These are phyloP conservation scores for Marmota flaviventris DNA, from an alignment of 2,113 vertebrate genomes.

Conservation along the genomic window DNA sequence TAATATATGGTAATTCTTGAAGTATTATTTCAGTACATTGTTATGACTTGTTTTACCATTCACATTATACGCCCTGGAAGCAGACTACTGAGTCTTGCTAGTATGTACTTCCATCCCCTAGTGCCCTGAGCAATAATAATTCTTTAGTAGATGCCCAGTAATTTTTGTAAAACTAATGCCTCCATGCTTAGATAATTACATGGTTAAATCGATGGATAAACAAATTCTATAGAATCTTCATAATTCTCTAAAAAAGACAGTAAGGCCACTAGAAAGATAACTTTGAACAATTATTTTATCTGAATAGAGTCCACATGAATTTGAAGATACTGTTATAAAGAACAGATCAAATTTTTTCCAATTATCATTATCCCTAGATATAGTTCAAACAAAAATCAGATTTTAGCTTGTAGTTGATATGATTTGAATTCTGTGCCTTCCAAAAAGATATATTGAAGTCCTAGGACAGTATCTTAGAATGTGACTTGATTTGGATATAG, in stretches of 20 bases:
- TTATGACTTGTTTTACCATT: not conserved
- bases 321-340: not conserved
- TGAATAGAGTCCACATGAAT: not conserved
- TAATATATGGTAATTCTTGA: not conserved
- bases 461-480: not conserved
- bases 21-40: not conserved
- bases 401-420: not conserved
- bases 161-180: not conserved
- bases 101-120: not conserved
- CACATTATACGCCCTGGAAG: not conserved
- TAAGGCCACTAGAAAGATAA: not conserved
- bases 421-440: not conserved
- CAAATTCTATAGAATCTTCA: not conserved
- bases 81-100: not conserved
- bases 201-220: not conserved
- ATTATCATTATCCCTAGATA: not conserved
- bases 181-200: not conserved
- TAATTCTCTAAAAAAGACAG: not conserved
- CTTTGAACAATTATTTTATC: not conserved
- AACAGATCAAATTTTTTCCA: not conserved
- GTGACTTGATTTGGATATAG: conserved; percentile 26
- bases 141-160: not conserved
- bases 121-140: not conserved
- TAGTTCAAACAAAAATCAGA: not conserved
- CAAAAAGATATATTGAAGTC: not conserved